Conservation (phyloP, 1,140 invertebrate genomes). For the Homalodisca vitripennis region DNA sequence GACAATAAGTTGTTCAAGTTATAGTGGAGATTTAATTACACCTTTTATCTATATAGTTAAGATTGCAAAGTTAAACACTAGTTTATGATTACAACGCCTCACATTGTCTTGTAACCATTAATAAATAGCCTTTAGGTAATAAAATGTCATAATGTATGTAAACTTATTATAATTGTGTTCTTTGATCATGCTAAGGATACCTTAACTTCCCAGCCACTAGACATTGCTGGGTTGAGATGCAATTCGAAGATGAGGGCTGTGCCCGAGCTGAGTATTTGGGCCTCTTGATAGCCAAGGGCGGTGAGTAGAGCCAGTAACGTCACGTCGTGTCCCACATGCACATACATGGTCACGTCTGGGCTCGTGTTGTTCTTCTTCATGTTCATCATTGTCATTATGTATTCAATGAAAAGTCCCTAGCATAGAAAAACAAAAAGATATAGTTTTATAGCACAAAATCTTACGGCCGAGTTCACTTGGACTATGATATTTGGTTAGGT, state of each 20-base stretch:
- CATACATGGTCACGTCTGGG: slow-evolving; percentile 3
- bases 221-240: neutral
- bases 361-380: neutral
- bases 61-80: neutral
- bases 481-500: too few relatives aligned
- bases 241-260: neutral
- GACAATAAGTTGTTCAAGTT: neutral
- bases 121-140: neutral
- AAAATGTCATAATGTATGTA: neutral
- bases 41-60: neutral
- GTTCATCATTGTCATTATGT: neutral
- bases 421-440: too few relatives aligned
- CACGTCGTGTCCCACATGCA: slow-evolving; percentile 2
- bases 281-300: neutral
- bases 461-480: too few relatives aligned
- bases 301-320: neutral
- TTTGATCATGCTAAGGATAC: neutral
- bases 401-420: neutral
- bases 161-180: neutral
- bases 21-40: neutral
- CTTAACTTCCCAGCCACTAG: slow-evolving; percentile 11
- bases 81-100: neutral
- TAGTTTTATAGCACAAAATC: too few relatives aligned
- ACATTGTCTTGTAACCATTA: neutral
- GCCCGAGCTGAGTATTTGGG: neutral